Base-by-base conservation (phyloP, 1,140 invertebrate species). In the Ptiloglossa arizonensis region DNA sequence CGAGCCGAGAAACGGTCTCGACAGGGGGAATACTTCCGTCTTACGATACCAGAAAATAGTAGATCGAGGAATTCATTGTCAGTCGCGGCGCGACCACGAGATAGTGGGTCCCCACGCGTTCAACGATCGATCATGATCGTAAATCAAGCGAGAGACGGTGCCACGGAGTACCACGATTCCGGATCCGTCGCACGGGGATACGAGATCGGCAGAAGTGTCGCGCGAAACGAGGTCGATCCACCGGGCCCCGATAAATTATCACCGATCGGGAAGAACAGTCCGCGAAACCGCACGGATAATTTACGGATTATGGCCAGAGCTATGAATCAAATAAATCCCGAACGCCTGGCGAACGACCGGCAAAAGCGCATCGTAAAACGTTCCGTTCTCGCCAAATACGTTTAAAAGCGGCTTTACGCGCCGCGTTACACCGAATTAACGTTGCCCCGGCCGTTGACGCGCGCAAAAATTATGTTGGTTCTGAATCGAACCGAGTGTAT, bases 81-180 rank as follows among this genome's bases (percentile, higher is more conserved):
- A 52, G 41, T 72, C 57, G 80, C 77, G 67, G 78, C 85, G 74
- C 79, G 63, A 41, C 54, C 46, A 41, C 5, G 5, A 79, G 82
- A 87, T 87, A 84, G 82, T 79, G 79, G 17, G 81, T 79, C 63
- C 71, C 71, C 80, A 54, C 35, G 80, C 80, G 72, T 59, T 44
- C 46, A 76, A 78, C 74, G 71, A 88, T 82, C 72, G 78, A 70
- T 82, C 73, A 72, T 75, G 86, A 86, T 85, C 89, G 86, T 90
- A 91, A 91, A 91, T 90, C 89, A 90, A 87, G 80, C 77, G 67
- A 67, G 57, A 71, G 75, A 74, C 71, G 70, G 80, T 32, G 57
- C 79, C 73, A 71, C 67, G 72, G 64, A 66, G 80, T 60, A 69
- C 60, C 82, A 82, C 46, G 64, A 87, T 86, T 80, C 73, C 67